A percentile compares a stretch with the other conserved stretches of the same genome.
Conservation (phyloP, 2,113 vertebrate genomes). For the Acrocephalus kingi region DNA sequence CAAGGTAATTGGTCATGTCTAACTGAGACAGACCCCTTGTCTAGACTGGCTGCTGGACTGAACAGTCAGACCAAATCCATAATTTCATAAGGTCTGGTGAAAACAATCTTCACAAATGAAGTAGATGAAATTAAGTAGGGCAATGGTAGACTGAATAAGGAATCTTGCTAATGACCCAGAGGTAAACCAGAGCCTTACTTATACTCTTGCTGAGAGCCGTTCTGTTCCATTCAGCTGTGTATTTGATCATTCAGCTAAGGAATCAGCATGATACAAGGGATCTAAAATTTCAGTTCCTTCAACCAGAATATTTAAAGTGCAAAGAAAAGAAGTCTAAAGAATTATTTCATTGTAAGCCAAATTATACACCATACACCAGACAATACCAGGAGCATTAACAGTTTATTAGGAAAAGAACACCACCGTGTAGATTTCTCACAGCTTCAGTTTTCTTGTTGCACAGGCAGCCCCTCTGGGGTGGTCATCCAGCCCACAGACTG, state of each 20-base stretch:
- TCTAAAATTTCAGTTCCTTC: conserved; percentile 9
- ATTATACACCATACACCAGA: neutral
- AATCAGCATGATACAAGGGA: neutral
- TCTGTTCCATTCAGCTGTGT: neutral
- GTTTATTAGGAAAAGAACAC: neutral
- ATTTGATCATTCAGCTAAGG: conserved; percentile 43
- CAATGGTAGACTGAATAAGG: conserved; percentile 16
- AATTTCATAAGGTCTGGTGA: conserved; percentile 46
- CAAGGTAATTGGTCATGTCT: conserved; percentile 28
- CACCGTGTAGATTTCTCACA: neutral
- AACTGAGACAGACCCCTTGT: conserved; percentile 19
- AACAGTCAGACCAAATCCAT: conserved; percentile 43
- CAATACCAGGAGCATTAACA: neutral
- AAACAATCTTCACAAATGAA: conserved; percentile 30
- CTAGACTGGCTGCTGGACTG: neutral
- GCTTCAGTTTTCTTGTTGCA: neutral
- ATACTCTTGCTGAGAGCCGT: neutral
- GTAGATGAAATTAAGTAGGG: neutral
- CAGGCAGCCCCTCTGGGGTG: neutral
- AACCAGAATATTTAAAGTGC: neutral
- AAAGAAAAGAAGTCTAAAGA: neutral
- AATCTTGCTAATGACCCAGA: conserved; percentile 21
- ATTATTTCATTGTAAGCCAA: neutral
- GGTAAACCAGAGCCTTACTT: conserved; percentile 8
- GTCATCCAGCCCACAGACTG: neutral